Conservation (phyloP, 2,113 vertebrate species). For the Indri indri region DNA sequence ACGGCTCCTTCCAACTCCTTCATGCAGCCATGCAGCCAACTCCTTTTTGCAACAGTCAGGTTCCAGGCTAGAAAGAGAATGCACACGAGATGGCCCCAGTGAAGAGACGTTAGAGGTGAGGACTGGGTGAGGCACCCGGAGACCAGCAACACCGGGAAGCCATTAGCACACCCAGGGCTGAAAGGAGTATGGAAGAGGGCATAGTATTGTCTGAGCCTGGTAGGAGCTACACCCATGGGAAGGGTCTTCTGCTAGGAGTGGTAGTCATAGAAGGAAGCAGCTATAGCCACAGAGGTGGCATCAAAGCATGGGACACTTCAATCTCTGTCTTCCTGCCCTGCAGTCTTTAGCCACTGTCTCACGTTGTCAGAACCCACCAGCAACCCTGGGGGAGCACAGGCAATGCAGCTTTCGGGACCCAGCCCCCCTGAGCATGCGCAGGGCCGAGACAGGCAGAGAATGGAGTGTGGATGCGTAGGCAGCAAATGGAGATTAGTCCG, state of each 20-base stretch:
- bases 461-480: too few species aligned
- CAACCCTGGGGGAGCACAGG: neutral
- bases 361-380: neutral
- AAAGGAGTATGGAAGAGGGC: neutral
- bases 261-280: neutral
- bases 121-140: neutral
- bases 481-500: neutral
- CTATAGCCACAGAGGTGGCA: neutral
- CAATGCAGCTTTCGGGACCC: accelerated
- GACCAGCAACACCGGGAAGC: neutral
- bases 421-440: accelerated
- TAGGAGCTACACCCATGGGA: neutral
- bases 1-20: neutral
- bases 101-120: neutral
- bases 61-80: neutral
- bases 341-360: neutral
- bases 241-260: neutral
- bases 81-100: neutral
- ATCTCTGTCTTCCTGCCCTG: neutral
- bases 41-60: neutral
- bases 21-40: neutral
- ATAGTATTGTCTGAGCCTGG: neutral
- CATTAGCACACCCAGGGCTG: neutral
- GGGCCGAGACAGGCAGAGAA: neutral
- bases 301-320: neutral